Evolutionary conservation across 53 echinoderm and acorn worm genomes (phyloP).

Genomic region (Temnopleurus reevesii): DNA sequence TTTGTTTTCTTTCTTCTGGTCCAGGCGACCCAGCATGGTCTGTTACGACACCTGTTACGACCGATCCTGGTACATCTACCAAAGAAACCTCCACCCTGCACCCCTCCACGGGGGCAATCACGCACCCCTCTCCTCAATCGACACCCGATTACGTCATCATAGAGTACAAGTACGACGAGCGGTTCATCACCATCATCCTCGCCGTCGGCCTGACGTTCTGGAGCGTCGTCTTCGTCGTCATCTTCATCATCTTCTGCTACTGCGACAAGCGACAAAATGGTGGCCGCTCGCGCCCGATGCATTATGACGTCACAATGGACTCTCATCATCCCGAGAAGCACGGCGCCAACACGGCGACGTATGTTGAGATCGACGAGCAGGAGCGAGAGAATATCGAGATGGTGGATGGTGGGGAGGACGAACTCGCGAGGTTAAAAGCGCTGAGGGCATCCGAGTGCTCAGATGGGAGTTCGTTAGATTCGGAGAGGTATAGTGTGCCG

Average conservation of each 20-base stretch:
- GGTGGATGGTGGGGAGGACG: not conserved
- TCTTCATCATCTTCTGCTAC: constrained; percentile 50
- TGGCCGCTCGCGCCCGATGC: not conserved
- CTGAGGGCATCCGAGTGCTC: constrained; percentile 4
- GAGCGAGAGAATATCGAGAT: not conserved
- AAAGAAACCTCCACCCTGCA: not conserved
- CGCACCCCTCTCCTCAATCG: constrained; percentile 19
- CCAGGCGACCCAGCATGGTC: no score
- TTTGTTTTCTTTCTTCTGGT: no score
- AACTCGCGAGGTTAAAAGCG: not conserved
- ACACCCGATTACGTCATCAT: constrained; percentile 40
- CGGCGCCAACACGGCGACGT: not conserved
- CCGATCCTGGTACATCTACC: not conserved
- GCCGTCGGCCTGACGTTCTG: constrained; percentile 52
- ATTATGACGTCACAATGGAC: constrained; percentile 18
- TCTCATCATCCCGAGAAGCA: constrained; percentile 17
- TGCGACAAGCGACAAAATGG: constrained; percentile 45
- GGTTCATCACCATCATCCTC: constrained; percentile 58
- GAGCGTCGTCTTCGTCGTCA: constrained; percentile 36
- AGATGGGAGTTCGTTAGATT: constrained; percentile 46
- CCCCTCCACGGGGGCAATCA: not conserved
- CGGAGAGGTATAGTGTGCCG: constrained; percentile 49
- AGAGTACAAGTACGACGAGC: constrained; percentile 57
- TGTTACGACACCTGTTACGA: not conserved
- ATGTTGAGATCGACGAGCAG: constrained; percentile 53